Evolutionary conservation across 1,140 invertebrate genomes (phyloP).

Genomic region (Sweltsa coloradensis): DNA sequence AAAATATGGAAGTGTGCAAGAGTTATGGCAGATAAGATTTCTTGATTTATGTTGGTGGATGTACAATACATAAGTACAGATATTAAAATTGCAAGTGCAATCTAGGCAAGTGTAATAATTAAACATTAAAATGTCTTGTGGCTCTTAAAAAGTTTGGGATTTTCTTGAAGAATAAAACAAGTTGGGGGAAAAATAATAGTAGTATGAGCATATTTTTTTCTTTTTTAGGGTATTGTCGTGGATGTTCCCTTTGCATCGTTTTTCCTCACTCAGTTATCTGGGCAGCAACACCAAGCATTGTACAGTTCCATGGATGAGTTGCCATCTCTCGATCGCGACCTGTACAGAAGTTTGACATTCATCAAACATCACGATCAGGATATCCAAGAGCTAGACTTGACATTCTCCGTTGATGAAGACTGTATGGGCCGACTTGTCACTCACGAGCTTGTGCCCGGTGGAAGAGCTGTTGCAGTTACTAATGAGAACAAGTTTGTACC

Average conservation of each 20-base stretch:
- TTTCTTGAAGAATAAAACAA: too few species aligned
- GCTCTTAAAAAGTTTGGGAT: too few species aligned
- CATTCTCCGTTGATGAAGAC: constrained; percentile 95
- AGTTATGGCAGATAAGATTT: too few species aligned
- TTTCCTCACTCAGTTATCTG: constrained; percentile 92
- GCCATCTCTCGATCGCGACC: constrained; percentile 87
- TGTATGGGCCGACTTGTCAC: constrained; percentile 83
- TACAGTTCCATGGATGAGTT: constrained; percentile 97
- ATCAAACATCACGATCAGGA: constrained; percentile 92
- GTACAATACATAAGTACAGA: too few species aligned
- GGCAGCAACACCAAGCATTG: constrained; percentile 79
- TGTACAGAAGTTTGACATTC: constrained; percentile 93
- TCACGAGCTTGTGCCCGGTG: constrained; percentile 86
- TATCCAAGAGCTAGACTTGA: constrained; percentile 84
- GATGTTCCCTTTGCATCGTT: constrained; percentile 98
- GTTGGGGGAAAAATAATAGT: too few species aligned
- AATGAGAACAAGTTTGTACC: constrained; percentile 85
- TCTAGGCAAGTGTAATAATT: too few species aligned
- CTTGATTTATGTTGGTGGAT: too few species aligned
- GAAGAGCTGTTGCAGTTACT: constrained; percentile 82
- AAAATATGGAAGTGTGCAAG: too few species aligned
- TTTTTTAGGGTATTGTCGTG: constrained; percentile 96
- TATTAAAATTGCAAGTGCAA: too few species aligned
- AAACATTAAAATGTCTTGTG: too few species aligned
- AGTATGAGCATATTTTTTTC: too few species aligned